Base-by-base conservation (phyloP, 2,113 vertebrate genomes). In the Notiomystis cincta region DNA sequence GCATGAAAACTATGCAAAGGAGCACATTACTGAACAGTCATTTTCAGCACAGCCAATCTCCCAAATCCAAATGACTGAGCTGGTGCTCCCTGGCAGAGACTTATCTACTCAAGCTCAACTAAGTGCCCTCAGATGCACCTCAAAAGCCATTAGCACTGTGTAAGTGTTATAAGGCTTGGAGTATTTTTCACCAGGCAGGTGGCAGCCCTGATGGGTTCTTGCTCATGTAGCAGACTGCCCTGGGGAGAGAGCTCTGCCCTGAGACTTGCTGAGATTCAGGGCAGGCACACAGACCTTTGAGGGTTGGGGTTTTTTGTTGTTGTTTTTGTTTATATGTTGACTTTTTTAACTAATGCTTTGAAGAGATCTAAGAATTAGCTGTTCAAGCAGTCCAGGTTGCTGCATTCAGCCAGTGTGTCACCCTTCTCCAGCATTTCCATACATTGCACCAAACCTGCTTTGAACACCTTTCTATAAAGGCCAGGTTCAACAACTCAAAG, bases 241-340 rank as follows among this genome's bases (percentile, higher is more conserved):
- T 42, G 27, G 8, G 15, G 30, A 73, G 7, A 61, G 7, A 91
- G 4, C 2, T 53, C 23, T 37, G 7, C 14, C 10, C 7, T 3
- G 4, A 23, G 28, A 67, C 24, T 37, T 56, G 11, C 10, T 65
- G 9, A 50, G 31, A 24, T 12, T 5, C 3, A 58, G 20, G 28
- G 7, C 13, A 84, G 38, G 10, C 54, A 35, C 44, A 53, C 2
- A 84, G 13, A 70, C 3, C 3, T 31, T 8, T 22, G 12, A 17
- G 24, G 0, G 0, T 2, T 27, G 21, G 9, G 1, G 2, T 5
- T 10, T 13, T 61, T 45, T 14, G 21, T 42, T 48, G 28, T 35
- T 37, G 15, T n/a, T 62, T 15, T 23, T 53, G 5, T n/a, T 15
- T 57, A 10, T 17, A 10, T 38, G 7, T 30, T 83, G 28, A 28